Base-by-base conservation (phyloP, 2,888 invertebrate species). In the Chromoteleia sp. region DNA sequence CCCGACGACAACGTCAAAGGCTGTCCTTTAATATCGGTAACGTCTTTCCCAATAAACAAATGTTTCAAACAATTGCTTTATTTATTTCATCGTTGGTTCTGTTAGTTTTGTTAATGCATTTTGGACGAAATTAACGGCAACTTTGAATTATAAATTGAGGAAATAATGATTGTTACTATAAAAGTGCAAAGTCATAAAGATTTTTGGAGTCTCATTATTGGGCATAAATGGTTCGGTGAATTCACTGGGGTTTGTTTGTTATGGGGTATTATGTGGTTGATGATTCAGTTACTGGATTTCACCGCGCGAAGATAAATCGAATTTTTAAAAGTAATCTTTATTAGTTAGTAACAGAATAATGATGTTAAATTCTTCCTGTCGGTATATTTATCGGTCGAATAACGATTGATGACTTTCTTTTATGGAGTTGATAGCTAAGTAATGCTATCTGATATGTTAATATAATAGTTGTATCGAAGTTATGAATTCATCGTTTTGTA, bases 391-490 rank as follows among this genome's bases (percentile, higher is more conserved):
- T 41, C 17, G 6, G 56, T 30, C 68, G 41, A 56, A 70, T 36
- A 1, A 56, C 58, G 36, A 71, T 71, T 58, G 10, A 71, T 71
- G 58, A 59, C 39, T 59, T 29, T 50, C 39, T 14, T 15, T 61
- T n/a, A 7, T 25, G 30, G 8, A 33, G 10, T 30, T 43, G 45
- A 21, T 30, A 45, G 25, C 36, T 5, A 25, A 17, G 30, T 17
- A 43, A 45, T 43, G 19, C 30, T 15, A 15, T 12, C 39, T 15
- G 2, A 58, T 58, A 6, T 8, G 39, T n/a, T n/a, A n/a, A 41
- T 36, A 14, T 6, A 30, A 14, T 56, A 17, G 10, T 58, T 39
- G 2, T 56, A 41, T 58, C 21, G 25, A 52, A 1, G n/a, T 48
- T 21, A 33, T 17, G 33, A 33, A 17, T 54, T 48, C 21, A 21